Conservation (phyloP, 1,140 invertebrate species). For the Nilaparvata lugens region DNA sequence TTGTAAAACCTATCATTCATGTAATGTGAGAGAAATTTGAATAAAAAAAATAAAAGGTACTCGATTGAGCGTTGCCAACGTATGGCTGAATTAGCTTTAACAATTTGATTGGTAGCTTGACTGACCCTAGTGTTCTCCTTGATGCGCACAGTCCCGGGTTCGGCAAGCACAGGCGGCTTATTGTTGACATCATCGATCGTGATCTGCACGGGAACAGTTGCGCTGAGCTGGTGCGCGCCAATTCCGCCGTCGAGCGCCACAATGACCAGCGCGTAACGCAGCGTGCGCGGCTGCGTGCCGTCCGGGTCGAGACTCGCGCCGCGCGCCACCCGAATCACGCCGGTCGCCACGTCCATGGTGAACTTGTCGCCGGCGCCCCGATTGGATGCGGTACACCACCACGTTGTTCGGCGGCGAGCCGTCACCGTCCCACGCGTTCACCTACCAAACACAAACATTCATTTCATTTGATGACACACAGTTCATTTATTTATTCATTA, state of each 20-base stretch:
- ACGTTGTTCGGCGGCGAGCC: slow-evolving; percentile 77
- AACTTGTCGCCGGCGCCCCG: slow-evolving; percentile 88
- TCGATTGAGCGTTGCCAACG: no score
- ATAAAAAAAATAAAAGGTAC: no score
- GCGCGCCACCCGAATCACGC: slow-evolving; percentile 71
- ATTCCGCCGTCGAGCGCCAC: slow-evolving; percentile 80
- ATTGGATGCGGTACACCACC: slow-evolving; percentile 77
- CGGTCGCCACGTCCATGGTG: slow-evolving; percentile 71
- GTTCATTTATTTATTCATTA: no score
- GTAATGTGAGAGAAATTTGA: no score
- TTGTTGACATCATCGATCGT: slow-evolving; percentile 86
- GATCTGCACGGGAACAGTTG: slow-evolving; percentile 67
- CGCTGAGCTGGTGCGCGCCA: slow-evolving; percentile 61
- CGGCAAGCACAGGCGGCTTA: slow-evolving; percentile 65
- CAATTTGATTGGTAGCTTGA: no score
- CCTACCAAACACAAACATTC: no score
- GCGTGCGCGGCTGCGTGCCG: slow-evolving; percentile 63
- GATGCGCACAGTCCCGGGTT: slow-evolving; percentile 55
- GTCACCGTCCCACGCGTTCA: slow-evolving; percentile 74
- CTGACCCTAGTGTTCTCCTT: slow-evolving; percentile 64
- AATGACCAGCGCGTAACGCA: slow-evolving; percentile 45
- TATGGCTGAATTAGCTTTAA: no score
- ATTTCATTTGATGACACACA: no score
- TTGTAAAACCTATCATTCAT: no score
- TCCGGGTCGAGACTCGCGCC: slow-evolving; percentile 86